A percentile compares a stretch with the other conserved stretches of the same genome.
Evolutionary conservation across 64 coral and sea anemone species (phyloP).

Genomic region (Acropora yongei): DNA sequence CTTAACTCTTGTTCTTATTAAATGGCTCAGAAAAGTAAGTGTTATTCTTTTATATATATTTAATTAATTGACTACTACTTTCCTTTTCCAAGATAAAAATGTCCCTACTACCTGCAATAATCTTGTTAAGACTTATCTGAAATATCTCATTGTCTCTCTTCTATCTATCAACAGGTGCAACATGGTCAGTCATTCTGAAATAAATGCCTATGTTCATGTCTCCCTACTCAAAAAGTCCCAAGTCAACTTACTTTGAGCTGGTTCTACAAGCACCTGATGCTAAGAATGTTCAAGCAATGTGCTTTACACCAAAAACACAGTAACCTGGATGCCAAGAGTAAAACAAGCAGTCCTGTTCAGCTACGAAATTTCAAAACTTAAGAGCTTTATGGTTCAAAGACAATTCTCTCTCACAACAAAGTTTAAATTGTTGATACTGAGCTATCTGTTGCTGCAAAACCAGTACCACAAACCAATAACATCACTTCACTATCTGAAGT

Average conservation of each 20-base stretch:
- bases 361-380: constrained; percentile 36
- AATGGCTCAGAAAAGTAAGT: not conserved
- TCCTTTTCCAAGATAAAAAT: not conserved
- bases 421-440: constrained; percentile 19
- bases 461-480: constrained; percentile 45
- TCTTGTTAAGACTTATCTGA: not conserved
- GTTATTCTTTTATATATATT: not conserved
- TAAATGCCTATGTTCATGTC: constrained; percentile 12
- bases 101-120: not conserved
- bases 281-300: constrained; percentile 22
- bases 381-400: constrained; percentile 37
- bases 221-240: constrained; percentile 6
- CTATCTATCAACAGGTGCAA: constrained; percentile 43
- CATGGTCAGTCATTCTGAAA: constrained; percentile 56
- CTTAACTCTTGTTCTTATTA: not conserved
- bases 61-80: not conserved
- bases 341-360: constrained; percentile 36
- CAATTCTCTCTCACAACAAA: constrained; percentile 32
- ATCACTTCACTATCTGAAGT: constrained; percentile 34
- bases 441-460: constrained; percentile 25
- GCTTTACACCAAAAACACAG: constrained; percentile 57
- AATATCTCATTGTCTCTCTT: not conserved
- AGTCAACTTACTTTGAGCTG: constrained; percentile 27
- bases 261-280: constrained; percentile 35
- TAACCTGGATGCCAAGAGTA: constrained; percentile 36